A percentile compares a stretch with the other conserved stretches of the same genome.
These are phyloP conservation scores for Trichomalopsis sarcophagae DNA, from an alignment of 1,140 invertebrate genomes.

Conservation along the genomic window DNA sequence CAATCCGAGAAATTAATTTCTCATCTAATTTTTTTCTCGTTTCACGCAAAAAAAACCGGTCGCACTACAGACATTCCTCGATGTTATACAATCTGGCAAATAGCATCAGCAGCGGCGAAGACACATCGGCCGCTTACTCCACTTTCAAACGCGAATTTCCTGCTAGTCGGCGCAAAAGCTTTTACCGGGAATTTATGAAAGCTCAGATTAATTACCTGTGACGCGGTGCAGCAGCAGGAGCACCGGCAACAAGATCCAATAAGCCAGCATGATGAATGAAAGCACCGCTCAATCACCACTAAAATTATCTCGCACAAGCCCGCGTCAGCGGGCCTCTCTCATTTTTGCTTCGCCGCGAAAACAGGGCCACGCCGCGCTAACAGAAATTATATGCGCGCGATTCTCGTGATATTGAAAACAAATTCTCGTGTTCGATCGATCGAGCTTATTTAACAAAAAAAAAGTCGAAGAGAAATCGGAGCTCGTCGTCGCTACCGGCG, in stretches of 20 bases:
- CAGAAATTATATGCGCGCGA: background rate
- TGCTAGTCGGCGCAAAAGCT: slow-evolving; percentile 5
- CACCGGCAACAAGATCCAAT: slow-evolving; percentile 50
- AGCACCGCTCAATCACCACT: slow-evolving; percentile 44
- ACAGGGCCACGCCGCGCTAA: background rate
- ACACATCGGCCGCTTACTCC: background rate
- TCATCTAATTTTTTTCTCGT: background rate
- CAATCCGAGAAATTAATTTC: background rate
- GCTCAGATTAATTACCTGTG: slow-evolving; percentile 61
- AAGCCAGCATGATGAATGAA: slow-evolving; percentile 59
- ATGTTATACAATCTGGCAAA: slow-evolving; percentile 1
- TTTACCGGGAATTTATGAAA: slow-evolving; percentile 1
- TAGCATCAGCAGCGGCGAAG: background rate
- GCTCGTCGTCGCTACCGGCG: background rate
- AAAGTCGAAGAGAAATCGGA: background rate
- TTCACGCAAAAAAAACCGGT: background rate
- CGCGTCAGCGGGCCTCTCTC: slow-evolving; percentile 10
- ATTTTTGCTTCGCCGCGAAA: slow-evolving; percentile 28
- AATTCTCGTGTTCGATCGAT: background rate
- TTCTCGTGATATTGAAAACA: background rate
- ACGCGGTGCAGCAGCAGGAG: slow-evolving; percentile 57
- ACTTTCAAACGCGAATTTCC: slow-evolving; percentile 4
- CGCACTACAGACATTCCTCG: background rate
- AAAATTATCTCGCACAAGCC: slow-evolving; percentile 21
- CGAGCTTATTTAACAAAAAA: background rate